Base-by-base conservation (phyloP, 1,140 invertebrate genomes). In the Zaprionus vittiger region DNA sequence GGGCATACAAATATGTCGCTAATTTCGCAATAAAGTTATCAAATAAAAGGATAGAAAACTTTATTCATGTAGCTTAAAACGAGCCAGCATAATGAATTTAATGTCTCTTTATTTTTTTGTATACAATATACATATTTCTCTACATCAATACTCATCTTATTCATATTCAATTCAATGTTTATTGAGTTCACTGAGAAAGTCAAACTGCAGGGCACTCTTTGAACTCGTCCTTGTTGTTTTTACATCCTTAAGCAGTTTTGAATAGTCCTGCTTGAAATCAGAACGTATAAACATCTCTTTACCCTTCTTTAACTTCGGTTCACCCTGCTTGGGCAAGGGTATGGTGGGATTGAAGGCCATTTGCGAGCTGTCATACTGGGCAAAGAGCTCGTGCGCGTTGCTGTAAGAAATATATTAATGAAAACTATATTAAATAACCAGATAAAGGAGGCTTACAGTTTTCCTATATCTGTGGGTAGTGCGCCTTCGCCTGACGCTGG, bases 291-390 rank as follows among this genome's bases (percentile, higher is more conserved):
- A 92, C 44, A 81, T 64, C 15, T 80, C 67, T 34, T 55, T 82
- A 20, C 91, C 91, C 22, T 79, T 83, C 37, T 92, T 92, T 2
- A 92, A 26, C 55, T 92, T 92, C 7, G 87, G 82, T 49, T 92
- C 80, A 2, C 80, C 41, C 4, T 83, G 65, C 55, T 81, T 91
- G 0, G 91, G 95, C 12, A 94, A 86, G 3, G 95, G 94, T 44
- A 96, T 93, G 1, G 95, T 76, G 0, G 95, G 95, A 89, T 95
- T 95, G 73, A 96, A 96, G 4, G 94, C 93, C 94, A 96, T 95
- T 83, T 95, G 92, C 0, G 94, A 94, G 66, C 95, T 95, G 90
- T 95, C 94, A 91, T 94, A 96, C 38, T 94, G 83, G 0, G 93
- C 83, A 80, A 94, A 95, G 11, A 95, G 91, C 65, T 96, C 94